A percentile compares a stretch with the other conserved stretches of the same genome.
These are phyloP conservation scores for western clawed frog (Xenopus tropicalis) DNA, from an alignment of 2,113 vertebrate genomes.

Conservation along the genomic window UCB_Xtro_10.0 CM004446.2:77150001-77150500, in stretches of 20 bases:
- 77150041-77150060: background rate
- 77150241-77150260: background rate
- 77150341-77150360: background rate
- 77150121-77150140: background rate
- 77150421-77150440: slow-evolving; percentile 2
- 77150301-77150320: slow-evolving; percentile 1
- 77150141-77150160: background rate
- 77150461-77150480: background rate
- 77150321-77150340: background rate
- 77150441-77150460: background rate
- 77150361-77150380: background rate
- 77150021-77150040: too few species aligned
- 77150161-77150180: background rate
- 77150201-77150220: background rate
- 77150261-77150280: slow-evolving; percentile 1
- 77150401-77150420: background rate
- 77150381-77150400: slow-evolving; percentile 1
- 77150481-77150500: background rate
- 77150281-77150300: background rate
- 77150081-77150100: background rate
- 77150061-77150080: background rate
- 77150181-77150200: background rate
- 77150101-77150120: background rate
- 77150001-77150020: too few species aligned
- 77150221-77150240: background rate